Evolutionary conservation across 2,113 vertebrate genomes (phyloP).

Genomic region (Stegostoma tigrinum): DNA sequence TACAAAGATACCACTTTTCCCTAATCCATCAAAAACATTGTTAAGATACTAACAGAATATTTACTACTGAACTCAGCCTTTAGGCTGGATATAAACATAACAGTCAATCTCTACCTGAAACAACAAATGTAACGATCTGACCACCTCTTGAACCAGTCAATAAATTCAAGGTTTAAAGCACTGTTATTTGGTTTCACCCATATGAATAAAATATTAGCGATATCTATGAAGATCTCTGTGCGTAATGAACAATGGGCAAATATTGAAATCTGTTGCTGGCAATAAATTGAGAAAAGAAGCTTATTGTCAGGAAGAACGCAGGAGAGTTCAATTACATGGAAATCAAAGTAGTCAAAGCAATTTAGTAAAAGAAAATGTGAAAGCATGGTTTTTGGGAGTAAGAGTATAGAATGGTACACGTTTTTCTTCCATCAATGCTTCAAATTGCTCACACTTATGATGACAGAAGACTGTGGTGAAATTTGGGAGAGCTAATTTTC

Average conservation of each 20-base stretch:
- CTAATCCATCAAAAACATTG: too few species aligned
- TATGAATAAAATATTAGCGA: background rate
- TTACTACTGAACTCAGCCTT: background rate
- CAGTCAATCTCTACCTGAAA: background rate
- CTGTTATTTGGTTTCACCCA: background rate
- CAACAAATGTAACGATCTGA: background rate
- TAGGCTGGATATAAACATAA: background rate
- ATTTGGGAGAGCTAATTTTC: too few species aligned
- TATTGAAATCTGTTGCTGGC: background rate
- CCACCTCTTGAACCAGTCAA: background rate
- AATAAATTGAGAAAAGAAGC: background rate
- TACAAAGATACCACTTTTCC: too few species aligned
- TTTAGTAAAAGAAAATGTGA: background rate
- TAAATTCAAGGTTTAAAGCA: background rate
- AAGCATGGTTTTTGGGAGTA: background rate
- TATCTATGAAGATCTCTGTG: background rate
- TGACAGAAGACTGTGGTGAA: too few species aligned
- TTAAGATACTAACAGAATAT: background rate
- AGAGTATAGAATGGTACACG: background rate
- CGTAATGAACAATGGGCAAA: background rate
- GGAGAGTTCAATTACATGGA: background rate
- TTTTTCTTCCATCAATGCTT: too few species aligned
- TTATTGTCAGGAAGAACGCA: background rate
- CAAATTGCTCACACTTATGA: too few species aligned
- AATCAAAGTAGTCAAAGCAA: background rate